Evolutionary conservation across 2,888 invertebrate genomes (phyloP).

Genomic region (Tachina fera): DNA sequence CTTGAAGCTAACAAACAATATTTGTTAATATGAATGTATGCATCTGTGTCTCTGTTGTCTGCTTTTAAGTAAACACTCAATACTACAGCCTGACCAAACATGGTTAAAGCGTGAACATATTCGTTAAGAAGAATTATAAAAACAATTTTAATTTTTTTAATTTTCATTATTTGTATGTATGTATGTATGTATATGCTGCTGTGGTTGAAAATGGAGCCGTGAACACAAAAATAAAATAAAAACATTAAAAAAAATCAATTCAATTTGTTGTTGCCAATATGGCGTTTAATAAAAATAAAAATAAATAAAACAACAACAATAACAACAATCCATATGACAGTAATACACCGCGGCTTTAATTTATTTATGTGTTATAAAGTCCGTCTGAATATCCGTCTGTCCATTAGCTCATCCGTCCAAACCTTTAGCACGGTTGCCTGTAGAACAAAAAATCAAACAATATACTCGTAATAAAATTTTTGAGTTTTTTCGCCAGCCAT

Average conservation of each 20-base stretch:
- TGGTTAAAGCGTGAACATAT: slow-evolving; percentile 60
- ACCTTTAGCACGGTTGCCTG: slow-evolving; percentile 46
- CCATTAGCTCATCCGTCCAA: slow-evolving; percentile 54
- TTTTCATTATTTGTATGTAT: slow-evolving; percentile 14
- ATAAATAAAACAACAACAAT: slow-evolving; percentile 2
- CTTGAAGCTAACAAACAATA: not conserved
- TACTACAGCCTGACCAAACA: slow-evolving; percentile 57
- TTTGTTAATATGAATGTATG: not conserved
- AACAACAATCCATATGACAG: slow-evolving; percentile 52
- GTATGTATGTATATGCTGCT: slow-evolving; percentile 2
- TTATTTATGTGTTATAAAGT: slow-evolving; percentile 64
- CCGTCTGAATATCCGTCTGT: slow-evolving; percentile 42
- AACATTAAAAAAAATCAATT: slow-evolving; percentile 22
- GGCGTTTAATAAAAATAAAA: slow-evolving; percentile 60
- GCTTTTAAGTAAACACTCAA: slow-evolving; percentile 28
- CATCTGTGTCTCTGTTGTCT: not conserved
- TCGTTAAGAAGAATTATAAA: slow-evolving; percentile 22
- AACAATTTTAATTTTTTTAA: slow-evolving; percentile 26
- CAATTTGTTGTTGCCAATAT: slow-evolving; percentile 64
- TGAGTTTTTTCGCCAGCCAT: slow-evolving; percentile 42
- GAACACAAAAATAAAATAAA: slow-evolving; percentile 41
- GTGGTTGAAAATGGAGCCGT: slow-evolving; percentile 46
- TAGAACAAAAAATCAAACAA: slow-evolving; percentile 37
- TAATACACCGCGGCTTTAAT: slow-evolving; percentile 63
- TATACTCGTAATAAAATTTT: slow-evolving; percentile 23